Conservation (phyloP, 2,797 vertebrate genomes). For the Alca torda region DNA sequence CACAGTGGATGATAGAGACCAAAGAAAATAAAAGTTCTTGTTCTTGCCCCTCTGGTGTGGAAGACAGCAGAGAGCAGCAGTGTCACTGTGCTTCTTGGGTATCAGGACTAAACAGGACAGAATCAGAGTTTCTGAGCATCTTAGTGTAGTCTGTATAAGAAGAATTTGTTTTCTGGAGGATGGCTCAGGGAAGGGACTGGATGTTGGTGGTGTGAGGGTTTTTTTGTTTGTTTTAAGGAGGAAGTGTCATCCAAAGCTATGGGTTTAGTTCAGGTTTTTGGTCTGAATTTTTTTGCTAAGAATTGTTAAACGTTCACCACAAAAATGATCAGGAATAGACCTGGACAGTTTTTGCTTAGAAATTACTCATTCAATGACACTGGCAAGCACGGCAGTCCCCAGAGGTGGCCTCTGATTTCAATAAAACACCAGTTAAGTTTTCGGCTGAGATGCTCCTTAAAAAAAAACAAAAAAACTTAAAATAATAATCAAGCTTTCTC, state of each 20-base stretch:
- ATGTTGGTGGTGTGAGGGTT: not conserved
- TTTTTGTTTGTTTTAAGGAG: not conserved
- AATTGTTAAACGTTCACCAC: not conserved
- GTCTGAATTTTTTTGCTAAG: not conserved
- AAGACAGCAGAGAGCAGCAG: not conserved
- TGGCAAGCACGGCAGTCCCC: not conserved
- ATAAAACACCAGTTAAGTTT: not conserved
- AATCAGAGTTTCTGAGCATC: not conserved
- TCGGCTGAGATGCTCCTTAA: not conserved
- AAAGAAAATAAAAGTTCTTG: not conserved
- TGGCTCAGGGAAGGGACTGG: not conserved
- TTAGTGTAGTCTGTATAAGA: not conserved
- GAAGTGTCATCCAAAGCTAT: not conserved
- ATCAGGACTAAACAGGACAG: not conserved
- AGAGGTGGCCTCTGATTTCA: not conserved
- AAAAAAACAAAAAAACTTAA: not conserved
- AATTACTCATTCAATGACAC: not conserved
- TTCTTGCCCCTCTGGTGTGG: not conserved
- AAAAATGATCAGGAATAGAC: not conserved
- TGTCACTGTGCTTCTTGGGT: accelerated
- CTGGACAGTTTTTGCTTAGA: not conserved
- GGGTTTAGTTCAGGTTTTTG: not conserved
- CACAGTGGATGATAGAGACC: not conserved
- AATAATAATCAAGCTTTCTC: not conserved
- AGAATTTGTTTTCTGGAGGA: not conserved